Base-by-base conservation (phyloP, 2,113 vertebrate genomes). In the Dasyornis broadbenti region DNA sequence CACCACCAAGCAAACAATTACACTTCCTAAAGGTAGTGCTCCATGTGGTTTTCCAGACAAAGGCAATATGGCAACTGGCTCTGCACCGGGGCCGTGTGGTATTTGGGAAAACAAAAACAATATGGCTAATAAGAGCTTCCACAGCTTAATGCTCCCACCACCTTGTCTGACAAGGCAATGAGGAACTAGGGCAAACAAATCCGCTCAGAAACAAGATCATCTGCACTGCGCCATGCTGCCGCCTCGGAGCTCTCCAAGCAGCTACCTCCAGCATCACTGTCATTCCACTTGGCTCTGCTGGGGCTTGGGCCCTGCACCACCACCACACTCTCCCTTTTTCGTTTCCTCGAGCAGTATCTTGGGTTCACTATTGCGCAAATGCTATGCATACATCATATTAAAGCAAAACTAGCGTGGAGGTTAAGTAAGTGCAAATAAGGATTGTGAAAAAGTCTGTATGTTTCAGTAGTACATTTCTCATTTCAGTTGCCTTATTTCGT, bases 1-100 rank as follows among this genome's bases (percentile, higher is more conserved):
- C 15, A 33, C n/a, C 28, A 33, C 28, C 9, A 64, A 37, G 39
- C 57, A 53, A 64, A 45, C 14, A 44, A 44, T 15, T 45, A 9
- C 28, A 39, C 14, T 63, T 54, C 13, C 14, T 7, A 18, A 18
- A 31, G 11, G 13, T 5, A 37, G 39, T 45, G 49, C 14, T 33
- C 22, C 39, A 14, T 45, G 49, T 64, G 40, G 9, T 63, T 73
- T 64, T 53, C n/a, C 69, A 39, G 27, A 64, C 3, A 6, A 73
- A 84, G 49, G 28, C 40, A 47, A 10, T 39, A 54, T 37, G 49
- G n/a, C 57, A 73, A 45, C 40, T 10, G 11, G 39, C 39, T 39
- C 56, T 44, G 81, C 22, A 27, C 17, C 0, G 1, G 33, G 39
- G 7, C 57, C 49, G 18, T 1, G 1, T 21, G 39, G 9, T 54